Conservation (phyloP, 2,113 vertebrate species). For the Leptodactylus fuscus region DNA sequence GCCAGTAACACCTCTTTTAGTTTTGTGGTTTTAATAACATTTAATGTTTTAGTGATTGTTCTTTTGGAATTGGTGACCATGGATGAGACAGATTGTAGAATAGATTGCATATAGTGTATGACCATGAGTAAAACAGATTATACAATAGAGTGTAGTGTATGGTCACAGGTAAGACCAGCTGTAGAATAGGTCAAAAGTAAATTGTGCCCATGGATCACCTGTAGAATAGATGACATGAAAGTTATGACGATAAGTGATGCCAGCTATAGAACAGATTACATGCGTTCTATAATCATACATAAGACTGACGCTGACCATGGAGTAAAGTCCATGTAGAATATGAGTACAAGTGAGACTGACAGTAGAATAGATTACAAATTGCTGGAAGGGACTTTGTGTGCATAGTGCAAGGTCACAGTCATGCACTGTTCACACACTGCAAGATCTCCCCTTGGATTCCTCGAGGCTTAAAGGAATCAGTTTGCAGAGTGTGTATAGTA, state of each 20-base stretch:
- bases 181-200: background rate
- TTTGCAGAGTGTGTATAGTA: constrained; percentile 46
- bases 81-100: background rate
- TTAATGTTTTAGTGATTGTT: too few relatives aligned
- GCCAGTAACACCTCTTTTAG: too few relatives aligned
- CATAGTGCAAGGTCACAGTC: background rate
- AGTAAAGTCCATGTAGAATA: background rate
- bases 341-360: background rate
- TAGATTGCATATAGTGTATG: background rate
- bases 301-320: too few relatives aligned
- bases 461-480: constrained; percentile 49
- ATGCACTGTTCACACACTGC: background rate
- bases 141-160: background rate
- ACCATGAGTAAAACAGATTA: background rate
- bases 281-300: too few relatives aligned
- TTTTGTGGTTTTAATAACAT: too few relatives aligned
- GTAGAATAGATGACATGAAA: background rate
- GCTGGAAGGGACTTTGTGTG: too few relatives aligned
- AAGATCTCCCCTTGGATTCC: constrained; percentile 24
- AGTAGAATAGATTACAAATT: background rate
- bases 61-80: too few relatives aligned
- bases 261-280: background rate
- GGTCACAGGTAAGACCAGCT: background rate
- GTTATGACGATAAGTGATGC: background rate
- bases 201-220: background rate